phyloP scores from a whole-genome alignment of 2,113 vertebrate species.

The Elachura formosa region DNA sequence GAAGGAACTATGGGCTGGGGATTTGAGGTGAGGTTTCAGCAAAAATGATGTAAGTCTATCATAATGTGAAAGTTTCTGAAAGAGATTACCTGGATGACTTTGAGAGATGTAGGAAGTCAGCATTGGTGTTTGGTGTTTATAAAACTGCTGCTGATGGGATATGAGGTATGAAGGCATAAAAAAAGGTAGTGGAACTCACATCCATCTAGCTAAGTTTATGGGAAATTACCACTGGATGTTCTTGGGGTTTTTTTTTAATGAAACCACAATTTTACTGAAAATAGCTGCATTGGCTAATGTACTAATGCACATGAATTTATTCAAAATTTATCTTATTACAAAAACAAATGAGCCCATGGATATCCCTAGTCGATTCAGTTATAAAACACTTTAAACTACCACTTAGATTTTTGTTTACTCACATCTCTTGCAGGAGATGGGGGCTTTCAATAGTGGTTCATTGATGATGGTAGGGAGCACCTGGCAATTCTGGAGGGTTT shows the following conservation, averaged over 20 bases:
- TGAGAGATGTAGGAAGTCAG: background rate
- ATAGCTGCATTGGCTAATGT: background rate
- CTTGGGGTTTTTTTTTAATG: background rate
- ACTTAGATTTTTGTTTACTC: background rate
- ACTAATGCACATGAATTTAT: background rate
- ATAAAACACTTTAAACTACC: background rate
- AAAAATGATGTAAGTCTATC: fast-evolving
- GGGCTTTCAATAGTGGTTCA: background rate
- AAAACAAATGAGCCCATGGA: background rate
- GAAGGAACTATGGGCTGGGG: fast-evolving
- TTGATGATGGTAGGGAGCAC: background rate
- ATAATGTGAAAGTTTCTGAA: background rate
- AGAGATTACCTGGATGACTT: background rate
- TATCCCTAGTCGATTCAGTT: background rate
- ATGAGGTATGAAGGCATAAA: background rate
- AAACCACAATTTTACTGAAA: background rate
- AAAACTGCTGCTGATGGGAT: background rate
- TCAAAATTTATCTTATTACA: background rate
- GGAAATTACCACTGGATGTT: background rate
- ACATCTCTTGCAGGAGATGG: background rate
- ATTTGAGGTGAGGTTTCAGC: background rate
- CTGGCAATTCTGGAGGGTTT: background rate
- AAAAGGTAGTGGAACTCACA: background rate
- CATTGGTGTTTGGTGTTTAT: background rate
- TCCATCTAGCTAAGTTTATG: background rate